Conservation (phyloP, 2,113 vertebrate genomes). For the Alligator mississippiensis region DNA sequence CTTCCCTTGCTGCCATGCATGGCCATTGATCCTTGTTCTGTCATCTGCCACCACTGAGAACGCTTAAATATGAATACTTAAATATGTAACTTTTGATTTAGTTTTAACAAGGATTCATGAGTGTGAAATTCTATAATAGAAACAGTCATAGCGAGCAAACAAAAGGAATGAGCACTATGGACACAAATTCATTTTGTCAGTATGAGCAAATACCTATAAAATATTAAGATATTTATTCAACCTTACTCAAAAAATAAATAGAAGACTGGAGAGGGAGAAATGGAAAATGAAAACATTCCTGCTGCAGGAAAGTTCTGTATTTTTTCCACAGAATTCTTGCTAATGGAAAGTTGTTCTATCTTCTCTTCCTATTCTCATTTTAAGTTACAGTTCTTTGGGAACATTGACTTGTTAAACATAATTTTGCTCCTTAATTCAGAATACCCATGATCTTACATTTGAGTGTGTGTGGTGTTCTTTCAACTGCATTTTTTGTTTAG, state of each 20-base stretch:
- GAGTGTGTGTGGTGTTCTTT: background rate
- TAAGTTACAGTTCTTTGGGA: background rate
- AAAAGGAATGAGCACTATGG: background rate
- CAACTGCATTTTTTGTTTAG: background rate
- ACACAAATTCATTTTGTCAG: background rate
- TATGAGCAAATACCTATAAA: background rate
- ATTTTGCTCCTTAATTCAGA: background rate
- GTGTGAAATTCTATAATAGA: background rate
- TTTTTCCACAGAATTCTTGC: background rate
- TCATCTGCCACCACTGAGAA: too few species aligned
- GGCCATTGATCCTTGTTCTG: too few species aligned
- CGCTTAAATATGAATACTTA: background rate
- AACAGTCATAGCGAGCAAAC: constrained; percentile 19
- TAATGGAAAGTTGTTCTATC: background rate
- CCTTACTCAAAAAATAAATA: constrained; percentile 4
- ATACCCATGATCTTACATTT: background rate
- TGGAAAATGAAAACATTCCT: background rate
- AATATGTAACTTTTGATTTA: background rate
- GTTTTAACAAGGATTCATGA: background rate
- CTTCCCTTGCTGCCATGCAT: too few species aligned
- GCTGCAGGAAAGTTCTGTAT: background rate
- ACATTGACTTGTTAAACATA: background rate
- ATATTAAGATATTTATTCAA: background rate
- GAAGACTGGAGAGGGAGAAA: background rate
- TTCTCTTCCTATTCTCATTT: background rate